phyloP scores from a whole-genome alignment of 2,888 invertebrate genomes.

The Erebia palarica region DNA sequence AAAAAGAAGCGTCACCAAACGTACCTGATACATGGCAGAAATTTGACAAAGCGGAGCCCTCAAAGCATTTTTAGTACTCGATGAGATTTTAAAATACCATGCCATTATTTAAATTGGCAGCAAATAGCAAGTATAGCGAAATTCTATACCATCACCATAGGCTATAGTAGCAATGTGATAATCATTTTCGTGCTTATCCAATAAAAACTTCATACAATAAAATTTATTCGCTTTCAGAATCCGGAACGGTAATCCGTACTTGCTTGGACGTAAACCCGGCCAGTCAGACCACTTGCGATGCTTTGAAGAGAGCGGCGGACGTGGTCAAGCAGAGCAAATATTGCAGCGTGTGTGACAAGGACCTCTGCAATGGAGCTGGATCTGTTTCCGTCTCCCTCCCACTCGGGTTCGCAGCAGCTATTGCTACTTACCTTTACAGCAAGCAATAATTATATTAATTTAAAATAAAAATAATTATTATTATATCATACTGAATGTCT shows the following conservation, averaged over 20 bases:
- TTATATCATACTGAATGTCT: conserved; percentile 12
- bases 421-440: conserved; percentile 62
- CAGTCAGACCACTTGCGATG: conserved; percentile 60
- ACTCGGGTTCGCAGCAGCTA: conserved; percentile 58
- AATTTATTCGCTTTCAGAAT: conserved; percentile 53
- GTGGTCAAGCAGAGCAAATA: conserved; percentile 55
- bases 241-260: conserved; percentile 63
- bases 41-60: too few relatives aligned
- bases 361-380: conserved; percentile 78
- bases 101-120: too few relatives aligned
- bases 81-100: too few relatives aligned
- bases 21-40: too few relatives aligned
- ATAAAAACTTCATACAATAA: too few relatives aligned
- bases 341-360: conserved; percentile 76
- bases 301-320: conserved; percentile 43
- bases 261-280: conserved; percentile 67
- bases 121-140: too few relatives aligned
- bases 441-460: conserved; percentile 59
- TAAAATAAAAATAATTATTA: not conserved
- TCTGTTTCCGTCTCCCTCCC: conserved; percentile 64
- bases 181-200: too few relatives aligned
- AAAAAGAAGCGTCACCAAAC: too few relatives aligned
- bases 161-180: too few relatives aligned
- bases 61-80: too few relatives aligned
- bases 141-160: too few relatives aligned